phyloP scores from a whole-genome alignment of 2,113 vertebrate species.

The Cryptoleucopteryx plumbea region DNA sequence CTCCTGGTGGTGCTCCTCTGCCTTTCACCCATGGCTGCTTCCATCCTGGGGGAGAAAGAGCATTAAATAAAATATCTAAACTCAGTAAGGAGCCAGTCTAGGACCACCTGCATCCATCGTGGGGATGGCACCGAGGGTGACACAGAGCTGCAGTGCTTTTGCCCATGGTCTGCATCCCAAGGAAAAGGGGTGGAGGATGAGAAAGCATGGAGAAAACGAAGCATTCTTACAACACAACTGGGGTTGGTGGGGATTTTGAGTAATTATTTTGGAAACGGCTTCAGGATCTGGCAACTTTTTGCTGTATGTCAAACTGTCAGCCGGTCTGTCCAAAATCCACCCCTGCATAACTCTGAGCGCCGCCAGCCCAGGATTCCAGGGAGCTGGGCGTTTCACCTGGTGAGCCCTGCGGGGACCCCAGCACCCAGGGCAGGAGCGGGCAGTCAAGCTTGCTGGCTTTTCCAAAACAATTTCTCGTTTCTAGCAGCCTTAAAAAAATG shows the following conservation, averaged over 20 bases:
- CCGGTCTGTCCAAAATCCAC: background rate
- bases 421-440: background rate
- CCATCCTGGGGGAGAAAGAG: background rate
- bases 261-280: background rate
- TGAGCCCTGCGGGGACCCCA: rapidly evolving
- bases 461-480: background rate
- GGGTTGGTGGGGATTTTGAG: background rate
- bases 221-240: rapidly evolving
- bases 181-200: background rate
- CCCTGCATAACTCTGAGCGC: background rate
- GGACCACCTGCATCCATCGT: background rate
- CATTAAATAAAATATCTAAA: background rate
- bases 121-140: background rate
- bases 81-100: background rate
- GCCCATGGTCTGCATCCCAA: background rate
- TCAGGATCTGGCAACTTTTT: background rate
- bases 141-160: background rate
- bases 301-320: background rate
- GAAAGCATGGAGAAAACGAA: rapidly evolving
- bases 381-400: background rate
- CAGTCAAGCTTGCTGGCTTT: rapidly evolving
- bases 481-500: background rate
- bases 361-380: background rate
- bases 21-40: background rate
- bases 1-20: background rate